phyloP scores from a whole-genome alignment of 2,797 vertebrate genomes.

The Cichlasoma orientale region DNA sequence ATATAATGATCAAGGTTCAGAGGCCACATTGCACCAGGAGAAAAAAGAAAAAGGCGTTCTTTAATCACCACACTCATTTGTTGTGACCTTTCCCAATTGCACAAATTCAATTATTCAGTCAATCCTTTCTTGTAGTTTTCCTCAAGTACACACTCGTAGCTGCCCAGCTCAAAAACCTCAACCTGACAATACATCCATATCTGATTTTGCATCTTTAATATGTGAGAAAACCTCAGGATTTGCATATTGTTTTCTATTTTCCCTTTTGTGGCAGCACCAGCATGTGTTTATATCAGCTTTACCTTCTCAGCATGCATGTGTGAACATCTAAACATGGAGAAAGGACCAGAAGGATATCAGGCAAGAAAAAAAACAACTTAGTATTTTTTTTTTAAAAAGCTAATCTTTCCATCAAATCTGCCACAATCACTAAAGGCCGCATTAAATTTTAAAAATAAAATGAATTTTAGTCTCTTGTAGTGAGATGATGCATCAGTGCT shows the following conservation, averaged over 20 bases:
- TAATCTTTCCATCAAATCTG: conserved; percentile 70
- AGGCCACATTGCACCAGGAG: conserved; percentile 31
- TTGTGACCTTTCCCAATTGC: conserved; percentile 58
- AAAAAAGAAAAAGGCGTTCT: conserved; percentile 18
- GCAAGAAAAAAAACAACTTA: conserved; percentile 26
- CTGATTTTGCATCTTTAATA: conserved; percentile 64
- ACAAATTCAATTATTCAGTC: conserved; percentile 60
- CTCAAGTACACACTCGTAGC: conserved; percentile 31
- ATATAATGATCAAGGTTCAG: conserved; percentile 42
- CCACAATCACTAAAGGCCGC: conserved; percentile 54
- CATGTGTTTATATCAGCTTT: conserved; percentile 32
- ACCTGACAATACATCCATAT: conserved; percentile 47
- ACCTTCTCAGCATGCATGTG: conserved; percentile 35
- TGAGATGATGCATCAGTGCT: conserved; percentile 37
- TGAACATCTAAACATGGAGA: conserved; percentile 34
- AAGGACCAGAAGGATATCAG: conserved; percentile 60
- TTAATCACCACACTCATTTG: conserved; percentile 38
- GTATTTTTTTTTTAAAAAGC: conserved; percentile 11
- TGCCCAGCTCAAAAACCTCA: conserved; percentile 40
- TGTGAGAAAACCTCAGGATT: conserved; percentile 58
- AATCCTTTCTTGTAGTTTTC: conserved; percentile 36
- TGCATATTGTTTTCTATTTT: conserved; percentile 52
- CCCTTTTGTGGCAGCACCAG: conserved; percentile 8
- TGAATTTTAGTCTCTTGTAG: conserved; percentile 55
- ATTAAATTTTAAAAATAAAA: conserved; percentile 68